Evolutionary conservation across 1,140 invertebrate genomes (phyloP).

Genomic region (Bombus pyrosoma): DNA sequence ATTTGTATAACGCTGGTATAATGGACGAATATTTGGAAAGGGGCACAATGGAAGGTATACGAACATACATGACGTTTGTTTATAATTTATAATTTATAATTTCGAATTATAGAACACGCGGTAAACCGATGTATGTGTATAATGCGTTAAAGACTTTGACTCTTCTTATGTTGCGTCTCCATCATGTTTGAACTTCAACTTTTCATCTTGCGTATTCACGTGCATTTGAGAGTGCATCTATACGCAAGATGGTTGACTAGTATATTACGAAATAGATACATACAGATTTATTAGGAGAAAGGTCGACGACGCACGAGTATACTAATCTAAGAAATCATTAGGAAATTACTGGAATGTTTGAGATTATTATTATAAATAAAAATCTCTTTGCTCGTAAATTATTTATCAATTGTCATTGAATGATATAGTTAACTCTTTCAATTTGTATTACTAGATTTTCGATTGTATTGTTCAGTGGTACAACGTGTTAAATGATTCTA

Average conservation of each 20-base stretch:
- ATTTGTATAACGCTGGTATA: neutral
- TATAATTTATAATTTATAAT: too few relatives aligned
- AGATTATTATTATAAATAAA: too few relatives aligned
- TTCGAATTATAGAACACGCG: neutral
- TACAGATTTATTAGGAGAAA: too few relatives aligned
- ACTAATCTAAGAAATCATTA: too few relatives aligned
- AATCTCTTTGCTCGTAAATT: too few relatives aligned
- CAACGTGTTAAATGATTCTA: too few relatives aligned
- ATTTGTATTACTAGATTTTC: too few relatives aligned
- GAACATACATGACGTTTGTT: neutral
- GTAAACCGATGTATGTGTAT: neutral
- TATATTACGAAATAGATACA: neutral
- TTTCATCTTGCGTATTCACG: constrained; percentile 11
- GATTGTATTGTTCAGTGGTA: too few relatives aligned
- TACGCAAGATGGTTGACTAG: neutral
- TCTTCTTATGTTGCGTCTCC: neutral
- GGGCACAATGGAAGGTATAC: neutral
- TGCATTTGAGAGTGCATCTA: neutral
- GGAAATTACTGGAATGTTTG: too few relatives aligned
- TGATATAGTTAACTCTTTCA: too few relatives aligned
- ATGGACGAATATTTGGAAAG: constrained; percentile 1
- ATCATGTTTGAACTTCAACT: constrained; percentile 2
- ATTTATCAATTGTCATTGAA: too few relatives aligned
- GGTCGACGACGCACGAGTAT: too few relatives aligned
- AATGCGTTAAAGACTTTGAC: neutral